phyloP scores from a whole-genome alignment of 2,113 vertebrate genomes.

The Misgurnus mizolepis region DNA sequence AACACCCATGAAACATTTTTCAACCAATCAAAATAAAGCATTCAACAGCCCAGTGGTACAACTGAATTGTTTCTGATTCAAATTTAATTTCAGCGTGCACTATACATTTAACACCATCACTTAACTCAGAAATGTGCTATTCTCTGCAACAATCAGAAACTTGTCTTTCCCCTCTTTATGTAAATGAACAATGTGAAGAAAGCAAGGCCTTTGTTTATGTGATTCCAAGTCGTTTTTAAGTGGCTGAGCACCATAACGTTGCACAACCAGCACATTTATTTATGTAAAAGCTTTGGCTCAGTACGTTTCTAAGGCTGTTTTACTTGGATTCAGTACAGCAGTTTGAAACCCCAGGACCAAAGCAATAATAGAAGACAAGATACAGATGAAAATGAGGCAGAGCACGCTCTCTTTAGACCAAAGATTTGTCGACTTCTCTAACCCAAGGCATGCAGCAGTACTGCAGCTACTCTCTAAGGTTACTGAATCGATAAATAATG shows the following conservation, averaged over 20 bases:
- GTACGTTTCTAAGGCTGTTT: slow-evolving; percentile 65
- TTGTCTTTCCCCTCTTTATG: background rate
- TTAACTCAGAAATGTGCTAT: background rate
- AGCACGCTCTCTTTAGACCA: slow-evolving; percentile 24
- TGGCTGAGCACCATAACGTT: slow-evolving; percentile 56
- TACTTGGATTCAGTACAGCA: slow-evolving; percentile 63
- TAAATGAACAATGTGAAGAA: background rate
- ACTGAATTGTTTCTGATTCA: too few species aligned
- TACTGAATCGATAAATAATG: background rate
- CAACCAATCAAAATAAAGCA: too few species aligned
- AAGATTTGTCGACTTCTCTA: background rate
- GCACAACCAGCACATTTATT: slow-evolving; percentile 62
- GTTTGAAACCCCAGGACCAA: slow-evolving; percentile 66
- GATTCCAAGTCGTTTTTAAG: slow-evolving; percentile 61
- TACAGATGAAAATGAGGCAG: slow-evolving; percentile 18
- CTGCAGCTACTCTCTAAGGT: slow-evolving; percentile 22
- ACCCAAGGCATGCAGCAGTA: slow-evolving; percentile 3
- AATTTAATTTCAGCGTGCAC: too few species aligned
- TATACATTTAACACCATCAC: background rate
- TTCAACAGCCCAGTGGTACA: too few species aligned
- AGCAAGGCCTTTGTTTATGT: background rate
- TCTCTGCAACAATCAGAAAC: background rate
- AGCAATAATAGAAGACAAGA: slow-evolving; percentile 31
- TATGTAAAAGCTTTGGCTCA: slow-evolving; percentile 62
- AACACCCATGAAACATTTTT: too few species aligned